These are phyloP conservation scores for Volucella zonaria DNA, from an alignment of 2,888 invertebrate genomes.

Conservation along the genomic window DNA sequence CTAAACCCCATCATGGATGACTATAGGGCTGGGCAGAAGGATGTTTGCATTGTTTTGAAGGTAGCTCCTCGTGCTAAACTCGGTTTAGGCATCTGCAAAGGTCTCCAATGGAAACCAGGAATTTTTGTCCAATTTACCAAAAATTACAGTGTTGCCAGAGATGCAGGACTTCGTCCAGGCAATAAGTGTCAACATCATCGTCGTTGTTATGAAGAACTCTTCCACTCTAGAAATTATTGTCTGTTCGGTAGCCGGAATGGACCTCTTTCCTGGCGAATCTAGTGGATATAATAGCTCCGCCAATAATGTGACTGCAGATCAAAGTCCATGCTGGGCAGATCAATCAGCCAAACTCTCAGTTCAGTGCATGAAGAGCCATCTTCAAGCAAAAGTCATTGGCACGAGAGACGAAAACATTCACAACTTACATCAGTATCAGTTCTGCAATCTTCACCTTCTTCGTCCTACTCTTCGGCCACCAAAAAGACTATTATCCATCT, in stretches of 20 bases:
- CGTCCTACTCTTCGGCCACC: too few relatives aligned
- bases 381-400: conserved; percentile 53
- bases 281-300: conserved; percentile 93
- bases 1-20: too few relatives aligned
- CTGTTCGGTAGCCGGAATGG: conserved; percentile 92
- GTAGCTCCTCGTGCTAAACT: too few relatives aligned
- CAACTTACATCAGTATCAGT: conserved; percentile 40
- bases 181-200: conserved; percentile 92
- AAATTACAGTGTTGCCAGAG: conserved; percentile 93
- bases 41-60: too few relatives aligned
- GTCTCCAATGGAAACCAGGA: conserved; percentile 92
- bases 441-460: conserved; percentile 69
- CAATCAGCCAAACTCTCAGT: conserved; percentile 85
- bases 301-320: conserved; percentile 90
- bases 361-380: conserved; percentile 81
- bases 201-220: conserved; percentile 89
- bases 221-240: too few relatives aligned
- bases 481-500: too few relatives aligned
- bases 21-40: conserved; percentile 84
- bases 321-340: too few relatives aligned
- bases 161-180: conserved; percentile 94
- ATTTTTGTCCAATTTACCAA: conserved; percentile 95
- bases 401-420: conserved; percentile 51
- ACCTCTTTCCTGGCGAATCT: conserved; percentile 91
- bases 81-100: too few relatives aligned